Evolutionary conservation across 2,888 invertebrate genomes (phyloP), one percentile per base, ranked within the genome.

Genomic region (Sarcophaga subvicina): DNA sequence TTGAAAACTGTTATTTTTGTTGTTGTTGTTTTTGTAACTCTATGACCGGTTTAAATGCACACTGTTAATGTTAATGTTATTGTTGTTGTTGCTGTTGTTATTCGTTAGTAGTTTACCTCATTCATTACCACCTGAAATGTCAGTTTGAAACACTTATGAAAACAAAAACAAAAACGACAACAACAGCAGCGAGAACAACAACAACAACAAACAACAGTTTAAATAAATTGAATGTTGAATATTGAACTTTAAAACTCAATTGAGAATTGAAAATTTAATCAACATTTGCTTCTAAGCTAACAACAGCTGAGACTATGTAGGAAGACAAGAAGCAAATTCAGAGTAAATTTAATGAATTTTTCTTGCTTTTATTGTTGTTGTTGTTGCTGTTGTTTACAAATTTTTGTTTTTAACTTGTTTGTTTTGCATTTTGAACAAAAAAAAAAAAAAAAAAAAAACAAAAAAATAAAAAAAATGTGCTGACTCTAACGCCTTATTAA

Each of bases 401-500:
- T 45, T 59, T 54, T 47, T 17, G 4, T 47, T 27, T 71, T 27
- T 72, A 14, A 49, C 49, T 22, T 45, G 20, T 80, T 59, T 64
- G 20, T n/a, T 69, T 75, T 75, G 20, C 14, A 63, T 12, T 64
- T 47, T 64, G 17, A 64, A n/a, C 27, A 27, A 37, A 37, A 60
- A 14, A 20, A 20, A 60, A 17, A 60, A 60, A 1, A 60, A 20
- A 60, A 77, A 64, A 49, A 49, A 60, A 49, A 14, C 0, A 14
- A 54, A 67, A 67, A 67, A 67, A 70, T 14, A 70, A 20, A 45
- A 71, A 63, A 54, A 25, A n/a, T 3, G 49, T 64, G 83, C 80
- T 83, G 80, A 79, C 63, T 75, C 47, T 70, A 54, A 77, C 67
- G 67, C 66, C 45, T 78, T 37, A 78, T 75, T 83, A 83, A 79